phyloP scores from a whole-genome alignment of 2,888 invertebrate genomes.

The Cosmorhoe ocellata region DNA sequence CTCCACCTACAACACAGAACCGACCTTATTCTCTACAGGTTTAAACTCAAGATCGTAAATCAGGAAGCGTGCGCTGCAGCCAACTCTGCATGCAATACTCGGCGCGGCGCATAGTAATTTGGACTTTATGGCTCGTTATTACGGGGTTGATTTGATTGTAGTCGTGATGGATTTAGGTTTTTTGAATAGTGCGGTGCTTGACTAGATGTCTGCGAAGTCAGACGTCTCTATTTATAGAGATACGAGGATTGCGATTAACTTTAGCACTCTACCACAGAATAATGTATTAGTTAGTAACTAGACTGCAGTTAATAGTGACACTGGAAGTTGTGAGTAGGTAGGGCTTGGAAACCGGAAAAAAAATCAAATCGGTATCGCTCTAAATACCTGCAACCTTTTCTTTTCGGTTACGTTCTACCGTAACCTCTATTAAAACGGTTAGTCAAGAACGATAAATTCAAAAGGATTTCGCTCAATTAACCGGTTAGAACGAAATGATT shows the following conservation, averaged over 20 bases:
- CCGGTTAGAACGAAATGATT: too few species aligned
- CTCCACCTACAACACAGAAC: conserved; percentile 33
- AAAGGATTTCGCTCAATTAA: too few species aligned
- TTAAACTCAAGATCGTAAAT: conserved; percentile 35
- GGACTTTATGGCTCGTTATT: conserved; percentile 37
- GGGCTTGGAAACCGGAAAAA: too few species aligned
- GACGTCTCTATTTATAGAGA: conserved; percentile 76
- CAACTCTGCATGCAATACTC: conserved; percentile 23
- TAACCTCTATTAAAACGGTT: too few species aligned
- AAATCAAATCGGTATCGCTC: too few species aligned
- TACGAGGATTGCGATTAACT: conserved; percentile 58
- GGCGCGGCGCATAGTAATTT: conserved; percentile 24
- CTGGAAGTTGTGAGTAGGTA: too few species aligned
- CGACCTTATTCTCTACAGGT: conserved; percentile 37
- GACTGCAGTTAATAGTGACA: conserved; percentile 46
- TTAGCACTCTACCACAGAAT: conserved; percentile 41
- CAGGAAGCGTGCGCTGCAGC: conserved; percentile 25
- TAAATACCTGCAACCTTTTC: too few species aligned
- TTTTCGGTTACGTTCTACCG: too few species aligned
- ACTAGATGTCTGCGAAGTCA: conserved; percentile 70
- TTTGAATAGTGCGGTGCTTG: conserved; percentile 36
- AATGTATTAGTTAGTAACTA: conserved; percentile 12
- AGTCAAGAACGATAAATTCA: too few species aligned
- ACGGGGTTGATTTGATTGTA: conserved; percentile 39
- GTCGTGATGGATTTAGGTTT: conserved; percentile 34